These are phyloP conservation scores for Miichthys miiuy DNA, from an alignment of 2,797 vertebrate genomes.

Conservation along the genomic window DNA sequence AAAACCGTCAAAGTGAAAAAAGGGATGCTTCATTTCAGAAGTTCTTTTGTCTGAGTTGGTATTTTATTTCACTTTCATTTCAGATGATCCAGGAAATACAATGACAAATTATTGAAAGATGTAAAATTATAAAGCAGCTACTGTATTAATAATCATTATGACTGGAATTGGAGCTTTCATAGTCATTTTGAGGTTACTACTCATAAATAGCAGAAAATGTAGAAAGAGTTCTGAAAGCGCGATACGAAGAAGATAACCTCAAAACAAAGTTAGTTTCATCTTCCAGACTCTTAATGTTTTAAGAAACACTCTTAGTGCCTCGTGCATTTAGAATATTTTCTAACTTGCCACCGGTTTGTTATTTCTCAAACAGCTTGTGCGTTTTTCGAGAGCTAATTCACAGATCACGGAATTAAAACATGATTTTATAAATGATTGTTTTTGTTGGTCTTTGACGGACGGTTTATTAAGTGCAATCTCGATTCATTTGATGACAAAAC, in stretches of 20 bases:
- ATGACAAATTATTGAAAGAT: neutral
- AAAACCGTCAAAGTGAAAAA: neutral
- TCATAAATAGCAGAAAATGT: neutral
- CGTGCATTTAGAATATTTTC: neutral
- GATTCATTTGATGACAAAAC: constrained; percentile 55
- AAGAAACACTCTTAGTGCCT: neutral
- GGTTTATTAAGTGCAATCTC: constrained; percentile 14
- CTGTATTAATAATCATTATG: neutral
- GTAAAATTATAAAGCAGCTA: too few relatives aligned
- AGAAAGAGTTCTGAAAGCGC: neutral
- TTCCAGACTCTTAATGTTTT: neutral
- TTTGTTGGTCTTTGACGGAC: constrained; percentile 31
- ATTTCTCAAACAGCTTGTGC: neutral
- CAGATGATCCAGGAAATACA: neutral
- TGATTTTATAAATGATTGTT: constrained; percentile 26
- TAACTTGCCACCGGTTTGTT: neutral
- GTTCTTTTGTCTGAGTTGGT: neutral
- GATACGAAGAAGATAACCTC: neutral
- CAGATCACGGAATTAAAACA: neutral
- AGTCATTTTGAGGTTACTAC: neutral
- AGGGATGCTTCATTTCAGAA: neutral
- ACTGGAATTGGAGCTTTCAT: neutral
- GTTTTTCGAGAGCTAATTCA: constrained; percentile 4
- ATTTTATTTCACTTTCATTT: constrained; percentile 9
- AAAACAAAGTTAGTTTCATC: neutral